phyloP scores from a whole-genome alignment of 2,797 vertebrate genomes.

The Caiman crocodilus region DNA sequence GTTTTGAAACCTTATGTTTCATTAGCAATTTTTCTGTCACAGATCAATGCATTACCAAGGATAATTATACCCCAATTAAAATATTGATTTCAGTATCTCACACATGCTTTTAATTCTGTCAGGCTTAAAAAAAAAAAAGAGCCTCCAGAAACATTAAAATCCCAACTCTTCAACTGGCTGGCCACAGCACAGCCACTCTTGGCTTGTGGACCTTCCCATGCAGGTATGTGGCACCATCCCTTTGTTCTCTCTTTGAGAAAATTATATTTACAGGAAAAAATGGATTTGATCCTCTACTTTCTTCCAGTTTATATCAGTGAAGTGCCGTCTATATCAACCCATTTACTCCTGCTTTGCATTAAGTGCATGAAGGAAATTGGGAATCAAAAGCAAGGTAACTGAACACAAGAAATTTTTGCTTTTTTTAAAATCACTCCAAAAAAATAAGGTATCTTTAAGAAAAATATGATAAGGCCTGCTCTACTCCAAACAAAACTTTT shows the following conservation, averaged over 20 bases:
- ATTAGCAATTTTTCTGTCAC: background rate
- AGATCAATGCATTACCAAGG: background rate
- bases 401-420: background rate
- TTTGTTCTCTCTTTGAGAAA: background rate
- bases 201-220: background rate
- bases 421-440: too few relatives aligned
- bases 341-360: background rate
- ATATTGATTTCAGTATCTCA: background rate
- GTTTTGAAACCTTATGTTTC: background rate
- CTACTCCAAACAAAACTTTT: too few relatives aligned
- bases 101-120: background rate
- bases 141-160: background rate
- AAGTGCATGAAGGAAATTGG: fast-evolving
- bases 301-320: fast-evolving
- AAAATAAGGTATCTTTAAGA: too few relatives aligned
- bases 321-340: background rate
- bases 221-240: background rate
- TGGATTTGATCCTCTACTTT: background rate
- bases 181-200: background rate
- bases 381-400: background rate
- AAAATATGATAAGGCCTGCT: too few relatives aligned
- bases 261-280: background rate
- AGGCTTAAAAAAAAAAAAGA: background rate
- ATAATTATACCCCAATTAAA: background rate
- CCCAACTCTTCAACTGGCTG: background rate